A percentile compares a stretch with the other conserved stretches of the same genome.
phyloP scores from a whole-genome alignment of 2,888 invertebrate genomes.

The Polietes domitor region DNA sequence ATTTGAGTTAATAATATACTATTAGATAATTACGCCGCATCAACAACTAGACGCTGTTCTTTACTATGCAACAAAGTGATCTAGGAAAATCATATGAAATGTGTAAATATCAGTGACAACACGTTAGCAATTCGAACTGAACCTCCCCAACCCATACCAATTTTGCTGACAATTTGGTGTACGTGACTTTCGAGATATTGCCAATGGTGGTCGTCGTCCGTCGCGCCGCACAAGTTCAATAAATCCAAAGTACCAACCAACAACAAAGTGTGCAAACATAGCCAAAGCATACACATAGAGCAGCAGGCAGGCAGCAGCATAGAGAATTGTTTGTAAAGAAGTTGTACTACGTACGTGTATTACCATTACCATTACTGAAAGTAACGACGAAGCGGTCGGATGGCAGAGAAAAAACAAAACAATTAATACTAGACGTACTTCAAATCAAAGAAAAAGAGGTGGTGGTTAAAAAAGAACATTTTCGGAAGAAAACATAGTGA shows the following conservation, averaged over 20 bases:
- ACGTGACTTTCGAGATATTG: slow-evolving; percentile 57
- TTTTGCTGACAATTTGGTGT: slow-evolving; percentile 37
- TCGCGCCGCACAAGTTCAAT: slow-evolving; percentile 13
- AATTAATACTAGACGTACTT: neutral
- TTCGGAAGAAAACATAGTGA: neutral
- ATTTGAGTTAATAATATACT: neutral
- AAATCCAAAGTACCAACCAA: slow-evolving; percentile 40
- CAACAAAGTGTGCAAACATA: slow-evolving; percentile 19
- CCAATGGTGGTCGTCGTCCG: slow-evolving; percentile 53
- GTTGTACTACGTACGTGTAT: too few species aligned
- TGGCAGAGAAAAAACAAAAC: neutral
- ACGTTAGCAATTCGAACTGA: neutral
- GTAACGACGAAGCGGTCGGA: slow-evolving; percentile 35
- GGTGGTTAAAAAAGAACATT: neutral
- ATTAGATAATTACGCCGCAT: neutral
- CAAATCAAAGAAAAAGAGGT: neutral
- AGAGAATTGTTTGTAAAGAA: neutral
- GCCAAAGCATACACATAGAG: slow-evolving; percentile 19
- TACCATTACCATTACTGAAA: neutral
- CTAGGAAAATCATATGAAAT: neutral
- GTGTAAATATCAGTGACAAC: neutral
- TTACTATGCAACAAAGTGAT: neutral
- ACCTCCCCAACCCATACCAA: neutral
- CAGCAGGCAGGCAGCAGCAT: too few species aligned
- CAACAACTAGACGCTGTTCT: neutral